phyloP scores from a whole-genome alignment of 2,113 vertebrate genomes.

The Regulus satrapa region DNA sequence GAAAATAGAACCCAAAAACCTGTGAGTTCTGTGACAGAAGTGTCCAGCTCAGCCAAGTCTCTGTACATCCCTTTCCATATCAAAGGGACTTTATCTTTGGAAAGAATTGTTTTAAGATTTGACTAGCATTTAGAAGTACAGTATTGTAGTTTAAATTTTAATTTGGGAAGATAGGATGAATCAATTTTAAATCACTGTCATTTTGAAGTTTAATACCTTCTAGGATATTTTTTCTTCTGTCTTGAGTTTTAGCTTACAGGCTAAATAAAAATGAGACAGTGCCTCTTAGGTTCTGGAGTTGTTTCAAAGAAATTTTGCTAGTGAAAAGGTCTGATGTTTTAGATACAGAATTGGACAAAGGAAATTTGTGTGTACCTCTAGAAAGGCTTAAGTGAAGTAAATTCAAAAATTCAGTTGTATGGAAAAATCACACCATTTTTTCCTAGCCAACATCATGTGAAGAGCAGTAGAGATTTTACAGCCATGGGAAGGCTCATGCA shows the following conservation, averaged over 20 bases:
- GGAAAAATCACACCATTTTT: neutral
- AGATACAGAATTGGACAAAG: neutral
- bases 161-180: neutral
- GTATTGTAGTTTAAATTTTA: neutral
- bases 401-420: neutral
- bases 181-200: neutral
- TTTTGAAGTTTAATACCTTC: neutral
- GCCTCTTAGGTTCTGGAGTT: neutral
- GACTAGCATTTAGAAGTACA: neutral
- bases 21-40: neutral
- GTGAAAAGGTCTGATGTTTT: neutral
- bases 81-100: neutral
- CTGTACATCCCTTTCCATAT: neutral
- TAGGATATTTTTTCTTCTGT: neutral
- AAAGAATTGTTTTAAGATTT: neutral
- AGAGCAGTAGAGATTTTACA: neutral
- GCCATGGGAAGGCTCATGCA: neutral
- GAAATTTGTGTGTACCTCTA: neutral
- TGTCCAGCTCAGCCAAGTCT: neutral
- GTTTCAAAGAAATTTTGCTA: neutral
- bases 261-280: neutral
- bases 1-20: accelerated
- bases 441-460: neutral
- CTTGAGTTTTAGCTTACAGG: neutral
- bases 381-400: neutral